Percentiles rank a stretch among this genome's conserved stretches.
These are phyloP conservation scores for Mus spretus DNA, from an alignment of 2,797 vertebrate species.

Conservation along the genomic window DNA sequence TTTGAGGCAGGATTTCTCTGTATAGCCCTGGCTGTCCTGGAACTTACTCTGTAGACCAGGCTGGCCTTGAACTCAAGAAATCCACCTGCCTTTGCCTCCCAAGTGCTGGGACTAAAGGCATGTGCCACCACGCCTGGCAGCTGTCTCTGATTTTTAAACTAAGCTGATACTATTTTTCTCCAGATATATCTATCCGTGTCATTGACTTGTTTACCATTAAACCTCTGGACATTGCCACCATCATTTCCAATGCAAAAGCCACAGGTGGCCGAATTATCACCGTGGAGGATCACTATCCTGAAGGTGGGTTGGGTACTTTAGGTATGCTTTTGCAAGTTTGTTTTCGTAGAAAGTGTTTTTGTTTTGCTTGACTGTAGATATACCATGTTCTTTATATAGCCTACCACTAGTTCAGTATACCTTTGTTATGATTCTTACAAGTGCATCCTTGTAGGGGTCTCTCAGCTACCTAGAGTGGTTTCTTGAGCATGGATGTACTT, in stretches of 20 bases:
- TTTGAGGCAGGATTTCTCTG: too few species aligned
- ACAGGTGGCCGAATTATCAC: slow-evolving; percentile 93
- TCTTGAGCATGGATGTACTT: neutral
- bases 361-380: neutral
- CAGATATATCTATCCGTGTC: slow-evolving; percentile 92
- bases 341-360: neutral
- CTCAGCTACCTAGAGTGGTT: neutral
- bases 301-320: slow-evolving; percentile 88
- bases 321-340: neutral
- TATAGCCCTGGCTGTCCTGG: too few species aligned
- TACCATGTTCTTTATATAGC: neutral
- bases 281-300: slow-evolving; percentile 95
- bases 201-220: slow-evolving; percentile 96
- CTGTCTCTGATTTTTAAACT: neutral
- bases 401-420: neutral
- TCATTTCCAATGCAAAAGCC: slow-evolving; percentile 91
- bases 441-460: neutral
- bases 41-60: too few species aligned
- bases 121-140: neutral
- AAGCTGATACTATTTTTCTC: neutral
- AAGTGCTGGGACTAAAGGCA: neutral
- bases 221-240: slow-evolving; percentile 92
- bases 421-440: neutral
- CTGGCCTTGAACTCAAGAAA: too few species aligned
- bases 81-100: too few species aligned